These are phyloP conservation scores for Callosobruchus maculatus DNA, from an alignment of 2,888 invertebrate species.

Conservation along the genomic window DNA sequence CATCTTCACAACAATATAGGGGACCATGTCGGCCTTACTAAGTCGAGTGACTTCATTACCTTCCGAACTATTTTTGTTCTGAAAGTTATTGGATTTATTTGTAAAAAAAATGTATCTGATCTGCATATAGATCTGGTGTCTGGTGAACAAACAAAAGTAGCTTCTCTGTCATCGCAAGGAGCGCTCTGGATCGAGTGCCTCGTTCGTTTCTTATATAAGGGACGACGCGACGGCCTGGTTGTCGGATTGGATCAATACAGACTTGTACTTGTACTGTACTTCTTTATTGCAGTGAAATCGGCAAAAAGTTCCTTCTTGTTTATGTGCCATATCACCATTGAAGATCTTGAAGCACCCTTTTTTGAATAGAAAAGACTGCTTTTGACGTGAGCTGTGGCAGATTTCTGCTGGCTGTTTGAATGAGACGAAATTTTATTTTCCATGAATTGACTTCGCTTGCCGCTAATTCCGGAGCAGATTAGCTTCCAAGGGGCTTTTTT, in stretches of 20 bases:
- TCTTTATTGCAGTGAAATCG: background rate
- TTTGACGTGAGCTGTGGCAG: conserved; percentile 3
- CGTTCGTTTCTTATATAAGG: conserved; percentile 11
- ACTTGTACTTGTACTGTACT: background rate
- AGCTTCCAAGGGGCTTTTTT: too few relatives aligned
- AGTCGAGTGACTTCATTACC: too few relatives aligned
- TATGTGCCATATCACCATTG: conserved; percentile 14
- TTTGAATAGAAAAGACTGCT: conserved; percentile 2
- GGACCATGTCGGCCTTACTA: too few relatives aligned
- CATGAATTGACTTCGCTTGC: conserved; percentile 7
- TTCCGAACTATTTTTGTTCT: too few relatives aligned
- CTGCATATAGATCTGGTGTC: background rate
- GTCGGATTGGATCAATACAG: conserved; percentile 14
- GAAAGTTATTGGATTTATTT: too few relatives aligned
- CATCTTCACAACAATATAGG: too few relatives aligned
- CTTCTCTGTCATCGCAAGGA: background rate
- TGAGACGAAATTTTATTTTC: conserved; percentile 14
- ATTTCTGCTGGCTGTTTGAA: conserved; percentile 5
- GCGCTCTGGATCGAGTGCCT: conserved; percentile 2
- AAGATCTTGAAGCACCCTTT: conserved; percentile 2
- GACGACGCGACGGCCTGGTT: conserved; percentile 16
- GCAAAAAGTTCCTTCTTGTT: conserved; percentile 10
- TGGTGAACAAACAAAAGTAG: background rate
- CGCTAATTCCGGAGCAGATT: background rate
- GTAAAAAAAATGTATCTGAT: conserved; percentile 7